A percentile compares a stretch with the other conserved stretches of the same genome.
Evolutionary conservation across 2,888 invertebrate genomes (phyloP).

Genomic region (Torymus aiolomorphi): DNA sequence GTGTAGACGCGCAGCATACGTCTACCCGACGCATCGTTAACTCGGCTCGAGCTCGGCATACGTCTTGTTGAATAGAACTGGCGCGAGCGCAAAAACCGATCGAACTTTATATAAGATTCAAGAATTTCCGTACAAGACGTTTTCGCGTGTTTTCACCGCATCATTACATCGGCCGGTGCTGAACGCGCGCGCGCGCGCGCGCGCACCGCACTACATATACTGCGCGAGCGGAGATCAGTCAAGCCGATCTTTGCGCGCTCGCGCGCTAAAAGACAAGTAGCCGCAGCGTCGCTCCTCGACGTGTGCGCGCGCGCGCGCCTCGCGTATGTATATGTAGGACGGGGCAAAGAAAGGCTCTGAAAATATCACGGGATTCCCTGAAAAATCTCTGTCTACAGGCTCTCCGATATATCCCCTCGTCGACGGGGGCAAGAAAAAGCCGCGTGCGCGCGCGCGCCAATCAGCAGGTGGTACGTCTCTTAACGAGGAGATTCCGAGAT

Average conservation of each 20-base stretch:
- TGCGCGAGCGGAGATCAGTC: constrained; percentile 39
- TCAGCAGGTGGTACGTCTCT: constrained; percentile 66
- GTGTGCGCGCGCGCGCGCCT: neutral
- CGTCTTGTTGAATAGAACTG: constrained; percentile 2
- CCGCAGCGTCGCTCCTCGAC: neutral
- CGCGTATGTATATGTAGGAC: too few species aligned
- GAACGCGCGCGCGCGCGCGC: too few species aligned
- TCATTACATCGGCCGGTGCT: constrained; percentile 35
- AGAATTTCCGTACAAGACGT: constrained; percentile 53
- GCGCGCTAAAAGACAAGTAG: constrained; percentile 8
- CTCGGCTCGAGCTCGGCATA: constrained; percentile 18
- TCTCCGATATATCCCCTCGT: constrained; percentile 57
- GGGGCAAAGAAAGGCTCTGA: constrained; percentile 14
- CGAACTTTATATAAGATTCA: constrained; percentile 41
- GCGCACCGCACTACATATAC: neutral
- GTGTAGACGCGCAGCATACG: neutral
- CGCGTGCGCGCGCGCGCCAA: constrained; percentile 62
- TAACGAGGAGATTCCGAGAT: constrained; percentile 68
- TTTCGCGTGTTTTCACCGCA: constrained; percentile 49
- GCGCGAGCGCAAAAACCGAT: constrained; percentile 35
- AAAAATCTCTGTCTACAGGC: constrained; percentile 52
- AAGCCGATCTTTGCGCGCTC: constrained; percentile 26
- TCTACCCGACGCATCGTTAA: constrained; percentile 44
- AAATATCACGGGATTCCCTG: constrained; percentile 54
- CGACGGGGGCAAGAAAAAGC: constrained; percentile 57